Evolutionary conservation across 2,888 invertebrate species (phyloP).

Genomic region (Leptinotarsa rubiginosa): DNA sequence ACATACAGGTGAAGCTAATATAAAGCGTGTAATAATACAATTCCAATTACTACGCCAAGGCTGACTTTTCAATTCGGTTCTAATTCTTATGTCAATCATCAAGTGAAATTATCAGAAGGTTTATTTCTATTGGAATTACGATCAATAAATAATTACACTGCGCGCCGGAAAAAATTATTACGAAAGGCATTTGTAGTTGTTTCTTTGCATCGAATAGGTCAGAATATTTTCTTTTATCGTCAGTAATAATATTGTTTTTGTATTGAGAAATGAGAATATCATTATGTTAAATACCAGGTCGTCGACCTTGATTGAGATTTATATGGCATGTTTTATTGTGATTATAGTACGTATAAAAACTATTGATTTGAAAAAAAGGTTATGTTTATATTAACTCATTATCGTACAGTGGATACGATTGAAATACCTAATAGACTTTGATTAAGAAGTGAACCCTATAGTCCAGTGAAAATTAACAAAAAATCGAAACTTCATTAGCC

Average conservation of each 20-base stretch:
- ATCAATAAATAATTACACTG: neutral
- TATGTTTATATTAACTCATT: neutral
- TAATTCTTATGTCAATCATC: neutral
- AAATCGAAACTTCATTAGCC: too few relatives aligned
- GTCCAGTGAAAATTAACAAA: too few relatives aligned
- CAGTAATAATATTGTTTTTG: slow-evolving; percentile 22
- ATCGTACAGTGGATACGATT: neutral
- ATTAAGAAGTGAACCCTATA: too few relatives aligned
- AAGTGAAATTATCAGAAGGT: neutral
- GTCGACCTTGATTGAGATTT: slow-evolving; percentile 25
- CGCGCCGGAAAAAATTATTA: neutral
- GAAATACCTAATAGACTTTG: neutral
- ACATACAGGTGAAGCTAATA: too few relatives aligned
- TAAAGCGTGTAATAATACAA: too few relatives aligned
- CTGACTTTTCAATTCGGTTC: neutral
- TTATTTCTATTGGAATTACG: neutral
- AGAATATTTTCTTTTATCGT: slow-evolving; percentile 8
- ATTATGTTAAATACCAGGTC: slow-evolving; percentile 23
- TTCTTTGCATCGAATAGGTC: slow-evolving; percentile 11
- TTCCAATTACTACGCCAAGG: neutral
- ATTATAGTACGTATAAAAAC: slow-evolving; percentile 10
- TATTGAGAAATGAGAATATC: slow-evolving; percentile 18
- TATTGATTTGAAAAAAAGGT: neutral
- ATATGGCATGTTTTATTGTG: slow-evolving; percentile 21
- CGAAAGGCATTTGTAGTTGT: slow-evolving; percentile 3